Conservation (phyloP, 2,888 invertebrate genomes). For the Brenthis hecate region DNA sequence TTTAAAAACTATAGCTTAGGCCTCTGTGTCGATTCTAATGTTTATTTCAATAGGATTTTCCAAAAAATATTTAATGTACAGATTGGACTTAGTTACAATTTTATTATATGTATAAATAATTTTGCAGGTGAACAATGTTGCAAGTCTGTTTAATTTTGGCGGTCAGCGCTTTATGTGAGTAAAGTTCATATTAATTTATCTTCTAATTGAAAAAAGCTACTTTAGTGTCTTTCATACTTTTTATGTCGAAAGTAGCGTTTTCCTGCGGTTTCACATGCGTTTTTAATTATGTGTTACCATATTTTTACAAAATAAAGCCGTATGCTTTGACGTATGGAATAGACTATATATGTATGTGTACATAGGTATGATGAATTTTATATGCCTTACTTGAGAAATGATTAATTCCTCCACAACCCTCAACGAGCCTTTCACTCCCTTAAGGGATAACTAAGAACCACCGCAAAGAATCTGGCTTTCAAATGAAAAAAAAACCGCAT, state of each 20-base stretch:
- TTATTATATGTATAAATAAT: not conserved
- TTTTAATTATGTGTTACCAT: too few species aligned
- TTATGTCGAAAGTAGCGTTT: not conserved
- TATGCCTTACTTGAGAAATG: too few species aligned
- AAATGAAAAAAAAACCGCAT: too few species aligned
- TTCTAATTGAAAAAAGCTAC: not conserved
- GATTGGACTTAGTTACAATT: not conserved
- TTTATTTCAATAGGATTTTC: not conserved
- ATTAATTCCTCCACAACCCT: too few species aligned
- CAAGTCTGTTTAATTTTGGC: conserved; percentile 10
- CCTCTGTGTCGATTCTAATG: not conserved
- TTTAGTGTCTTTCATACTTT: not conserved
- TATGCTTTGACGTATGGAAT: too few species aligned
- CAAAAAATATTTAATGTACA: not conserved
- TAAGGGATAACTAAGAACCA: too few species aligned
- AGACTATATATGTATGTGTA: not conserved
- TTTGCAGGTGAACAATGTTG: conserved; percentile 6
- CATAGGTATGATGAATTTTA: too few species aligned
- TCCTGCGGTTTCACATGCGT: too few species aligned
- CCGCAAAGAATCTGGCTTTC: too few species aligned
- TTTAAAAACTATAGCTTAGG: not conserved
- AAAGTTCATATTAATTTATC: not conserved
- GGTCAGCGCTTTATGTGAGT: conserved; percentile 17
- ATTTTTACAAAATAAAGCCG: too few species aligned
- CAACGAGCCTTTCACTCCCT: too few species aligned